phyloP scores from a whole-genome alignment of 2,888 invertebrate species.

The Autographa pulchrina region DNA sequence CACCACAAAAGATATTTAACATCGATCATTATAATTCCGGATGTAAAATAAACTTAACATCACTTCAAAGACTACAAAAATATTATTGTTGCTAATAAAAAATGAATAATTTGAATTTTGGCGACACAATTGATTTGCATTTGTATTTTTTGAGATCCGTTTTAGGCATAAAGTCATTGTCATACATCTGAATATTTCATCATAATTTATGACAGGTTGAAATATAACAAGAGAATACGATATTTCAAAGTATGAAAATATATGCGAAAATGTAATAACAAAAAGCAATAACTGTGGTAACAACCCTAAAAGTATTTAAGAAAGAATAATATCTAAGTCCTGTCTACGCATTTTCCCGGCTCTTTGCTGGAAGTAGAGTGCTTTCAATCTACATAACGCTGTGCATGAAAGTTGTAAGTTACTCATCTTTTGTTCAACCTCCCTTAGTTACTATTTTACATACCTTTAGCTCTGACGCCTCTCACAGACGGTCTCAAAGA shows the following conservation, averaged over 20 bases:
- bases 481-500: constrained; percentile 42
- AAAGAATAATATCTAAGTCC: constrained; percentile 16
- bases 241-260: not conserved
- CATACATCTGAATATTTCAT: not conserved
- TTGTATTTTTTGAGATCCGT: not conserved
- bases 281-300: not conserved
- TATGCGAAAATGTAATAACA: too few relatives aligned
- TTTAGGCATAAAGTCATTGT: constrained; percentile 12
- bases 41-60: constrained; percentile 37
- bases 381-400: constrained; percentile 50
- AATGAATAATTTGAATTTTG: constrained; percentile 28
- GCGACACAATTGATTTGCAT: constrained; percentile 13
- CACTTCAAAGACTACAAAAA: constrained; percentile 39
- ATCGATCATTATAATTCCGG: constrained; percentile 36
- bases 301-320: not conserved
- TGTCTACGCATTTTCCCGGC: constrained; percentile 31
- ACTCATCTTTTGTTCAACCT: constrained; percentile 59
- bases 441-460: constrained; percentile 54
- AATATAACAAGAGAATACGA: not conserved
- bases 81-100: constrained; percentile 19
- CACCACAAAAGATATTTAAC: constrained; percentile 34
- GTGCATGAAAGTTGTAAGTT: constrained; percentile 55
- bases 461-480: constrained; percentile 41
- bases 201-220: not conserved
- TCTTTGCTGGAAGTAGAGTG: constrained; percentile 40